phyloP scores from a whole-genome alignment of 2,113 vertebrate species.

The Pachycephala philippinensis region DNA sequence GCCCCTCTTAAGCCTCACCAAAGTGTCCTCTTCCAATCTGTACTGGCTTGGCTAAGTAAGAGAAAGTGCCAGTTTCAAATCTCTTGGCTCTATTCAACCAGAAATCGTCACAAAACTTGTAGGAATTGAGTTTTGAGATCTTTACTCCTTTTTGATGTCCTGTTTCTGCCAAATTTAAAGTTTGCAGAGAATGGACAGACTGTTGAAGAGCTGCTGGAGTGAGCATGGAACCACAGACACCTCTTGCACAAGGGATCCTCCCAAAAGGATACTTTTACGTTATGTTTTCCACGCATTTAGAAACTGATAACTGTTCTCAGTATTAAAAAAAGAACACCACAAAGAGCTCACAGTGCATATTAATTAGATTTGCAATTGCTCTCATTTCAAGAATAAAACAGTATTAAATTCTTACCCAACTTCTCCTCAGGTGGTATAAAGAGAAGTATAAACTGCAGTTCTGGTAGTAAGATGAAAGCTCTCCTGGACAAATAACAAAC shows the following conservation, averaged over 20 bases:
- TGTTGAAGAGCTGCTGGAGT: not conserved
- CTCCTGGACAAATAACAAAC: slow-evolving; percentile 68
- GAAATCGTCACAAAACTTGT: not conserved
- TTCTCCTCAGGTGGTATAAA: slow-evolving; percentile 62
- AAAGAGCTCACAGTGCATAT: not conserved
- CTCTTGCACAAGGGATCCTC: not conserved
- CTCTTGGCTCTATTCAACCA: not conserved
- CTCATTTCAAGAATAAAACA: not conserved
- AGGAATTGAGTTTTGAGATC: not conserved
- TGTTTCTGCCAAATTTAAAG: not conserved
- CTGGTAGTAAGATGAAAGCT: slow-evolving; percentile 78
- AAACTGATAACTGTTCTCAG: not conserved
- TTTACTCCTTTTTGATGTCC: not conserved
- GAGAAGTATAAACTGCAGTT: slow-evolving; percentile 85
- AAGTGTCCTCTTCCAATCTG: not conserved
- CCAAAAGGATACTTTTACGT: not conserved
- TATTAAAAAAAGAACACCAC: not conserved
- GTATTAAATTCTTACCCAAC: slow-evolving; percentile 75
- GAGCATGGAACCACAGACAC: not conserved
- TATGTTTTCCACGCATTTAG: not conserved
- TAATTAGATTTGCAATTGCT: not conserved
- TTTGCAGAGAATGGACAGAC: not conserved
- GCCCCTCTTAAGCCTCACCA: not conserved
- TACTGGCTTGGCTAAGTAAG: not conserved
- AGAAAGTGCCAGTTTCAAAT: not conserved